Evolutionary conservation across 2,113 vertebrate species (phyloP), one percentile per base, ranked within the genome.

Genomic region (Perccottus glenii): DNA sequence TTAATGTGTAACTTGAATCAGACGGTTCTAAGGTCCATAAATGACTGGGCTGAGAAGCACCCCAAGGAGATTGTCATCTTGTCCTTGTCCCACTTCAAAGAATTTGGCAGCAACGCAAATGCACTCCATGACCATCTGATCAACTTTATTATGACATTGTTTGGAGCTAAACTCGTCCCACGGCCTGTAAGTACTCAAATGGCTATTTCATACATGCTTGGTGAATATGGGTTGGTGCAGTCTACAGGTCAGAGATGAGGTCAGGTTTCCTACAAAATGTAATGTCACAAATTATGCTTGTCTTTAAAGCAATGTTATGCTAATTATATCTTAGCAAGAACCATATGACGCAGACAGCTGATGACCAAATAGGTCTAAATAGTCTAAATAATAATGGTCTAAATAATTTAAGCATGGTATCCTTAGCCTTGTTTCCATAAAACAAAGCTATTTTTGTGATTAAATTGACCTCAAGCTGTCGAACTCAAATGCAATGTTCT

Each of bases 51-150:
- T 11, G 67, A 32, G 66, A 5, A 0, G 6, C 82, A 89, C 32
- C 87, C 80, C 8, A 86, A 60, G 52, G 87, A 89, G 65, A 57
- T 89, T 61, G 4, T 89, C 16, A 82, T 86, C 74, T 70, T 89
- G 58, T 64, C 78, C 33, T 70, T 89, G 4, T 88, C 84, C 60
- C 46, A 84, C 61, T 89, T 89, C 32, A 70, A 60, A 53, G 80
- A 68, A 2, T 84, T 84, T 14, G 50, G 77, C 52, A 60, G 69
- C 14, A 35, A 44, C 0, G 4, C 15, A n/a, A 14, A 5, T 3
- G 4, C 33, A 2, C 78, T 86, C 33, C 85, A 89, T 63, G 5
- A 0, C 9, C 73, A 85, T 43, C 87, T 87, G 1, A 78, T 82
- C 38, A 3, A 33, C 27, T 82, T 82, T 66, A 86, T 86, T 57